Base-by-base conservation (phyloP, 2,888 invertebrate species). In the Beris chalybata region DNA sequence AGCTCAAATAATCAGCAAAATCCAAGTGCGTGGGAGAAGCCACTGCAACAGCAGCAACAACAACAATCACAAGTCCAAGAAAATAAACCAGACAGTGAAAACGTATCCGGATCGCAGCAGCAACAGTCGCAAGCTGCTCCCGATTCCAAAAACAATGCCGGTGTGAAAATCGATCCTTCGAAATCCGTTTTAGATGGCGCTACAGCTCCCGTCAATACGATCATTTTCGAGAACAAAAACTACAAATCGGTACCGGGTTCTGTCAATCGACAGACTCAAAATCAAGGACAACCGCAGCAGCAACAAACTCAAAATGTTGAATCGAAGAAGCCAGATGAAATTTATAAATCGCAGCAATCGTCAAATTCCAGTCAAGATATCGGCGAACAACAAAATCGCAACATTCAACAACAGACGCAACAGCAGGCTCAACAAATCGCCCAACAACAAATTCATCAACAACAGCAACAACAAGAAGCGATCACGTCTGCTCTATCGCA, bases 141-240 rank as follows among this genome's bases (percentile, higher is more conserved):
- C 22, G 22, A 22, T 22, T 22, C 22, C 22, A 22, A 22, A 22
- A 22, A 22, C 4, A 38, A 38, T 22, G 9, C 52, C 4, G 43
- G 13, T 11, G 7, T 6, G 29, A 54, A 48, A 45, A 15, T 48
- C 9, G 55, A 54, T 12, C 44, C 43, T n/a, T 5, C 52, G 56
- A 67, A 69, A 64, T 12, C 69, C 15, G 85, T 88, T 1, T 79
- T 91, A 38, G 90, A 93, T 75, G 89, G 91, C 31, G 85, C 89
- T 4, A 90, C 90, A 5, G 88, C 91, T 0, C 92, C 92, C 2
- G 91, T 93, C 22, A 91, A 92, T 76, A 93, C 93, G 0, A 90
- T 95, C 63, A 93, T 95, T 71, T 94, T 95, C 76, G 94, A 95
- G 76, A 95, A 95, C 77, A 94, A 93, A 2, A 94, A 94, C 78